A percentile compares a stretch with the other conserved stretches of the same genome.
These are phyloP conservation scores for Hafferia zeledoni DNA, from an alignment of 2,797 vertebrate species.

Conservation along the genomic window DNA sequence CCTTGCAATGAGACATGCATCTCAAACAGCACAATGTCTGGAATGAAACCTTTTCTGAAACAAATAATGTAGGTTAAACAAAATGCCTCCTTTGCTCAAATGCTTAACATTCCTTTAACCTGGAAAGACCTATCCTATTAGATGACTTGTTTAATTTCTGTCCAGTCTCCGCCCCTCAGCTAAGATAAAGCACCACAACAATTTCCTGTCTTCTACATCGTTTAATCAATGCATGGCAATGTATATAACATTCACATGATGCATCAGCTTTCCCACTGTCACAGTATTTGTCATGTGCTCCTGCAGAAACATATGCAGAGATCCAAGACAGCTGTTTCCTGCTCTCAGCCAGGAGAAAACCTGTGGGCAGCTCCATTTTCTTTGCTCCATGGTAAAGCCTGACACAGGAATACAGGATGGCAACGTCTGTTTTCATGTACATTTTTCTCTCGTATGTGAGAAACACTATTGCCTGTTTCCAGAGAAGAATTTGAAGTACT, in stretches of 20 bases:
- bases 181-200: background rate
- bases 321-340: background rate
- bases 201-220: background rate
- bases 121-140: background rate
- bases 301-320: background rate
- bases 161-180: background rate
- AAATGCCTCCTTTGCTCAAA: background rate
- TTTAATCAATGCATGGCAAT: background rate
- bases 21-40: background rate
- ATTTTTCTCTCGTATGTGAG: background rate
- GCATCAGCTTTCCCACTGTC: background rate
- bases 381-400: background rate
- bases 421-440: background rate
- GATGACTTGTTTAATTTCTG: background rate
- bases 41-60: background rate
- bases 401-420: background rate
- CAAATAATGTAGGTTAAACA: background rate
- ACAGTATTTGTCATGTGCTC: background rate
- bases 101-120: background rate
- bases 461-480: background rate
- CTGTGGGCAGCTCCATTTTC: background rate
- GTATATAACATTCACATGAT: background rate
- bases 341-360: background rate
- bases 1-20: background rate
- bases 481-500: background rate